Conservation (phyloP, 2,113 vertebrate genomes). For the Prunella himalayana region DNA sequence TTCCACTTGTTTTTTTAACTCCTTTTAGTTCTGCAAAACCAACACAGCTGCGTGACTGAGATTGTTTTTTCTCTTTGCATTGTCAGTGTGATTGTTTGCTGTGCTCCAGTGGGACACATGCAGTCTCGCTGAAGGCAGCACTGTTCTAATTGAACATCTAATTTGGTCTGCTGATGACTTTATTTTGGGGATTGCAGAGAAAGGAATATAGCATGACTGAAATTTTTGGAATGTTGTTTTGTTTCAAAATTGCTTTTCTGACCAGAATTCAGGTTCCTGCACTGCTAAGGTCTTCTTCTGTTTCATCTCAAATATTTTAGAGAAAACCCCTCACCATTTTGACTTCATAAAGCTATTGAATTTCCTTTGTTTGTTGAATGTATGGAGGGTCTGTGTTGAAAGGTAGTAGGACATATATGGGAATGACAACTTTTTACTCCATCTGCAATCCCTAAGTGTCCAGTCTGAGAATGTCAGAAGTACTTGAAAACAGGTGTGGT, state of each 20-base stretch:
- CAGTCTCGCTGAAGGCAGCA: not conserved
- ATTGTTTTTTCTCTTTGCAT: not conserved
- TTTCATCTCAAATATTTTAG: not conserved
- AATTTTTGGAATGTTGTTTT: not conserved
- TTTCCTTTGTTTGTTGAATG: not conserved
- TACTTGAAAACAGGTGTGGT: not conserved
- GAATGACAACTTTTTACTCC: not conserved
- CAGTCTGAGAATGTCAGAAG: not conserved
- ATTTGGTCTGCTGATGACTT: not conserved
- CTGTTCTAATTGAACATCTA: not conserved
- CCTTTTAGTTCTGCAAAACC: not conserved
- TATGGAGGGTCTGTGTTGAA: not conserved
- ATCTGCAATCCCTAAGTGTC: not conserved
- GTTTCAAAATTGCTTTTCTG: not conserved
- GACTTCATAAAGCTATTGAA: not conserved
- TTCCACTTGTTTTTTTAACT: not conserved
- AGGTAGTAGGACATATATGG: not conserved
- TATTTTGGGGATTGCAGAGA: not conserved
- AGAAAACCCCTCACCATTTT: not conserved
- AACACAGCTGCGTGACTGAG: not conserved
- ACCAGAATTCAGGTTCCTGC: not conserved
- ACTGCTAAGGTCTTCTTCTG: not conserved
- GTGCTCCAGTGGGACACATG: not conserved
- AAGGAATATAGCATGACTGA: not conserved
- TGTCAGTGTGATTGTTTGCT: not conserved